A percentile compares a stretch with the other conserved stretches of the same genome.
phyloP scores from a whole-genome alignment of 1,140 invertebrate genomes.

The Drosophila grimshawi region DNA sequence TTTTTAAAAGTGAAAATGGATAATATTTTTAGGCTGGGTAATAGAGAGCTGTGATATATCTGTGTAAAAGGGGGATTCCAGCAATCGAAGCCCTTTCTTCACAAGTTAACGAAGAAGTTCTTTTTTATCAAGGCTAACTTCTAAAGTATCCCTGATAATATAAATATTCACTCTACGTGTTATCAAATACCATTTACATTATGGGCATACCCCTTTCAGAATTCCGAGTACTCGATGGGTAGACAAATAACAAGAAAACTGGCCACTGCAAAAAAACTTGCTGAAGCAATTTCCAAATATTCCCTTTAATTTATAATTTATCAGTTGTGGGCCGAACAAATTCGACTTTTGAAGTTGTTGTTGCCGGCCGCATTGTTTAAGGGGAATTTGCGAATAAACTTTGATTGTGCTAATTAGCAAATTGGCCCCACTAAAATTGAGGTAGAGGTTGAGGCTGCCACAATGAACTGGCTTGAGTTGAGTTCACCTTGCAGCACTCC shows the following conservation, averaged over 20 bases:
- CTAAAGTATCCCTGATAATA: too few species aligned
- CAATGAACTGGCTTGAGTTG: background rate
- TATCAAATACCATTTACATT: too few species aligned
- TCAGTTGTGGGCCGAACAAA: slow-evolving; percentile 48
- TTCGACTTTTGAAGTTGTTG: slow-evolving; percentile 43
- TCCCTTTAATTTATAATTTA: slow-evolving; percentile 82
- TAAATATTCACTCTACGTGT: too few species aligned
- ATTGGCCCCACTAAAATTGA: slow-evolving; percentile 43
- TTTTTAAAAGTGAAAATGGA: too few species aligned
- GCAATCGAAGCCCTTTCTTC: too few species aligned
- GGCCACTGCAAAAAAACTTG: slow-evolving; percentile 3
- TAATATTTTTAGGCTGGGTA: too few species aligned
- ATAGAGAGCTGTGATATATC: too few species aligned
- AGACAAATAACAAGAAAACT: slow-evolving; percentile 16
- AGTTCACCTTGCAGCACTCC: background rate
- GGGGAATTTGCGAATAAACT: slow-evolving; percentile 49
- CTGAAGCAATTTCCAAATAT: slow-evolving; percentile 56
- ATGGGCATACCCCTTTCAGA: too few species aligned
- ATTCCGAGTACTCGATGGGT: background rate
- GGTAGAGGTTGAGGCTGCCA: slow-evolving; percentile 19
- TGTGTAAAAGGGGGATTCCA: too few species aligned
- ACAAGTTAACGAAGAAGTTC: too few species aligned
- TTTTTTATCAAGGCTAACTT: too few species aligned
- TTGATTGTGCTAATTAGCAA: slow-evolving; percentile 80
- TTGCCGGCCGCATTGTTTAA: slow-evolving; percentile 25